Evolutionary conservation across 2,113 vertebrate species (phyloP).

Genomic region (Chrysochloris asiatica): DNA sequence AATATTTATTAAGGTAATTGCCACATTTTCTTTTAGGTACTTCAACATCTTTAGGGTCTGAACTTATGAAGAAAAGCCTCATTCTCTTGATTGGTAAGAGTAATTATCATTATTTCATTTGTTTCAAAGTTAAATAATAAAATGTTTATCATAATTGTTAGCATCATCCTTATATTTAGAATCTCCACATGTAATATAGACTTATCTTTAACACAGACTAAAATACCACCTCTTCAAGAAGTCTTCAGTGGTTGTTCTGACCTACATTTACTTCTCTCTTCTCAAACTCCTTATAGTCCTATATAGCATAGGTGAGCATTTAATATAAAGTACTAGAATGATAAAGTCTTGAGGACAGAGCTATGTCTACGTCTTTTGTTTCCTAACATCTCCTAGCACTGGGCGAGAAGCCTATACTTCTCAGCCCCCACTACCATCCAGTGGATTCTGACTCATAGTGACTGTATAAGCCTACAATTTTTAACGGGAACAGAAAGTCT

Average conservation of each 20-base stretch:
- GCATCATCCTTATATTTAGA: background rate
- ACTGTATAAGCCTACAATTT: no score
- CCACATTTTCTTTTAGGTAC: background rate
- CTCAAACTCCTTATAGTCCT: background rate
- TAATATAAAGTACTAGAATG: background rate
- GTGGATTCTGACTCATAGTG: no score
- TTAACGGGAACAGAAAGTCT: no score
- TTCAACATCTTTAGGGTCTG: background rate
- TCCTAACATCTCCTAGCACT: background rate
- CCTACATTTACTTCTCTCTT: background rate
- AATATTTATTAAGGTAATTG: background rate
- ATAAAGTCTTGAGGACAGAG: background rate
- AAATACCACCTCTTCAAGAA: background rate
- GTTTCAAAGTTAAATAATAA: conserved; percentile 7
- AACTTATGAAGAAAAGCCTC: background rate
- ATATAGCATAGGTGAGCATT: background rate
- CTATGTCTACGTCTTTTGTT: background rate
- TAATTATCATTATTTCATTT: background rate
- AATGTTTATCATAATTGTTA: conserved; percentile 2
- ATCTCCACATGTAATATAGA: background rate
- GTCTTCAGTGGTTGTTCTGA: background rate
- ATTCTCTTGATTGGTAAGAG: conserved; percentile 32
- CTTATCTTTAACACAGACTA: conserved; percentile 5
- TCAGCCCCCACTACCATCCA: no score
- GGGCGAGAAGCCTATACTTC: background rate